Conservation (phyloP, 1,140 invertebrate genomes). For the Parasteatoda tepidariorum region DNA sequence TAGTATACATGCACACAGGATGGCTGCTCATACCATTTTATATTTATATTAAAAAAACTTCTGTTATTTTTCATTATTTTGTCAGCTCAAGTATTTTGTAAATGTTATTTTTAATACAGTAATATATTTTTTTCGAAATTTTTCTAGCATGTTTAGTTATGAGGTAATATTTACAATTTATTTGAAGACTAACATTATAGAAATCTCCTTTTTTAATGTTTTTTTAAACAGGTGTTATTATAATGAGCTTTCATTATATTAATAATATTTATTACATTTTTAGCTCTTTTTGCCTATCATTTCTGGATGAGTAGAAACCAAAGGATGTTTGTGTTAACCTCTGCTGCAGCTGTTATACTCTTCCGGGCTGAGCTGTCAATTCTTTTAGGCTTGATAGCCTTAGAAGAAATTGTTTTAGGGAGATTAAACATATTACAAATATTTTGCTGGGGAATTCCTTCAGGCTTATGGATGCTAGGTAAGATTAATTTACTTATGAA, state of each 20-base stretch:
- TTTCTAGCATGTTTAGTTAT: too few species aligned
- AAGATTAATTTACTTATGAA: constrained; percentile 37
- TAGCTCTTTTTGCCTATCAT: constrained; percentile 87
- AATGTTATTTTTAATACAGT: too few species aligned
- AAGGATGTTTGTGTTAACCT: constrained; percentile 82
- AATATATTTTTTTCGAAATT: too few species aligned
- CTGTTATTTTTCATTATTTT: too few species aligned
- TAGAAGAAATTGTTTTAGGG: constrained; percentile 79
- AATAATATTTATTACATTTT: constrained; percentile 66
- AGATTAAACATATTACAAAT: constrained; percentile 68
- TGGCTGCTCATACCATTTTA: too few species aligned
- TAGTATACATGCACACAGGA: too few species aligned
- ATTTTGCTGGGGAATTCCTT: constrained; percentile 70
- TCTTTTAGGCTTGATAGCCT: constrained; percentile 86
- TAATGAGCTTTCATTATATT: not conserved
- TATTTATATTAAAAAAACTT: too few species aligned
- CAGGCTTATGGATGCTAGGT: constrained; percentile 74
- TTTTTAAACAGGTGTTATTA: not conserved
- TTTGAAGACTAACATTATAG: too few species aligned
- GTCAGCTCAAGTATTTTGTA: too few species aligned
- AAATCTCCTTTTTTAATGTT: too few species aligned
- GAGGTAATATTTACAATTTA: too few species aligned
- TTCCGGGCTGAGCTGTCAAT: constrained; percentile 91
- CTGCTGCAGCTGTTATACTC: constrained; percentile 88
- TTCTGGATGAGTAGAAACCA: constrained; percentile 86